Evolutionary conservation across 2,888 invertebrate species (phyloP), one percentile per base, ranked within the genome.

Genomic region (Drosophila nr. perissopoda): DNA sequence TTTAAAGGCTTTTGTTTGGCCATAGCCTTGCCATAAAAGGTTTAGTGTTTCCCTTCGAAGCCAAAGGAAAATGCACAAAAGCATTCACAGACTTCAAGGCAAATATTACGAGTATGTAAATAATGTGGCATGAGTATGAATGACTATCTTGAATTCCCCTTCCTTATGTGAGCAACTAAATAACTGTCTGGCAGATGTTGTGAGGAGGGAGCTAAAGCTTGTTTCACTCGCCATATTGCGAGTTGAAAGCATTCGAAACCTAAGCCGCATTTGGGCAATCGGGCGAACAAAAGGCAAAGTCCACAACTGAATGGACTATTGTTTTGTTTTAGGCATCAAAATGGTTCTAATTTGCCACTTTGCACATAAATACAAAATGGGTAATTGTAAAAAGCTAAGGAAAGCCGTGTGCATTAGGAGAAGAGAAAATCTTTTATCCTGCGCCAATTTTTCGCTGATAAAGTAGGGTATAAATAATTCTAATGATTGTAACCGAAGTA

Each of bases 311-410:
- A 83, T 84, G 77, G 75, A 69, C 78, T 74, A 76, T 87, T 80
- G 80, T 84, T 80, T 77, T 77, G 69, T 76, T 82, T 87, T 69
- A 67, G 57, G 73, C 86, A 78, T 63, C 80, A 73, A 89, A 89
- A 89, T 87, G 90, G 90, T 87, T 89, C 82, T 86, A 89, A 89
- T 82, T 82, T 78, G 69, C 71, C 74, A 80, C 76, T 80, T 80
- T 59, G 52, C 60, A 70, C 68, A 82, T 64, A 57, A 49, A 63
- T 21, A 65, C 36, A 60, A 60, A 51, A 58, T 61, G 53, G 60
- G 58, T 66, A 62, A 48, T 72, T 58, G 8, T 1, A 52, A 64
- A 48, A 25, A 36, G 42, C n/a, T 0, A 16, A 16, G 18, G 13
- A 49, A 31, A 49, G 25, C 33, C 33, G 2, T 11, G 2, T 29